Base-by-base conservation (phyloP, 2,113 vertebrate genomes). In the Addax nasomaculatus region DNA sequence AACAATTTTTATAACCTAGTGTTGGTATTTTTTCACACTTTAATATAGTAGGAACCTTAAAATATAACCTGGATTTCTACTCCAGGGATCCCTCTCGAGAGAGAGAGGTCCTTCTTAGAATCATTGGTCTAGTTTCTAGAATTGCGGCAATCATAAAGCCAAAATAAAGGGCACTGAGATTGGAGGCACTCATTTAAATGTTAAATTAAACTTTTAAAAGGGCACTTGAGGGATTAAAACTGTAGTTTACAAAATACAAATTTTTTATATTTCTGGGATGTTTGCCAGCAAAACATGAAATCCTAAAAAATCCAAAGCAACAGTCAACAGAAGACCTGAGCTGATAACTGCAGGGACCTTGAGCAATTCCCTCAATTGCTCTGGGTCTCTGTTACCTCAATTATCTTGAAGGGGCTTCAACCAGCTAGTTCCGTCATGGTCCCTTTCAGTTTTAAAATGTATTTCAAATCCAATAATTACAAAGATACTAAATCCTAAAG, bases 1-100 rank as follows among this genome's bases (percentile, higher is more conserved):
- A 39, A 39, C 67, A 70, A 58, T 58, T 86, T 93, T 91, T 89
- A 27, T 39, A 87, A 87, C 3, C n/a, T n/a, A 81, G 2, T 91
- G 92, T 62, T 97, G 88, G 84, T 58, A 84, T 53, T 97, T 67
- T 30, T 85, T 96, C 76, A 85, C 60, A 70, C 70, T 90, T 96
- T 70, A 95, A 89, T 78, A 85, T 70, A 51, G 9, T 27, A 83
- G 49, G 55, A 96, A 80, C 17, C 60, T 84, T 64, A 90, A 90
- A 87, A 78, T 55, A 76, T 29, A 93, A 78, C 10, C 16, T 29
- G 0, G 33, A 30, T 85, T 83, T 94, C 85, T 60, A 67, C 7
- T 27, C 19, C 13, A 85, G 36, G 1, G 43, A 27, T 51, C 57
- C 43, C 9, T 47, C 23, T 51, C 2, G 47, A 47, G 47, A 47